A percentile compares a stretch with the other conserved stretches of the same genome.
Conservation (phyloP, 2,888 invertebrate genomes). For the Ornithoptera priamus region DNA sequence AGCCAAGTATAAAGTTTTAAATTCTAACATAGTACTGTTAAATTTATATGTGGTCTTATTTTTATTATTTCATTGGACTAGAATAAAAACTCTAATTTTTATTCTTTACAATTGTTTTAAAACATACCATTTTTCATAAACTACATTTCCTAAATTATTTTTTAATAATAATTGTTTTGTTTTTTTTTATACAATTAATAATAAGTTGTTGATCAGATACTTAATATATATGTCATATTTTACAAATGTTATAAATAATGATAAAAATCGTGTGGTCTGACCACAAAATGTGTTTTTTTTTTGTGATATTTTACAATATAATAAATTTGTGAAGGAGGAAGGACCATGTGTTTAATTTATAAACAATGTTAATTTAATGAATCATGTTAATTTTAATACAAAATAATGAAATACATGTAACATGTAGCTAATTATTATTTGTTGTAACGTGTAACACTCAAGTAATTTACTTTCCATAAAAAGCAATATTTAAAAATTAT, state of each 20-base stretch:
- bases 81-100: too few species aligned
- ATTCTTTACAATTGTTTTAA: too few species aligned
- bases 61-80: too few species aligned
- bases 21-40: too few species aligned
- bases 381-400: background rate
- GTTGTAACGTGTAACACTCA: background rate
- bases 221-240: background rate
- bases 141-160: background rate
- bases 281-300: background rate
- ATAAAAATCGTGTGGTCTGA: background rate
- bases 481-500: too few species aligned
- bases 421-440: too few species aligned
- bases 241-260: background rate
- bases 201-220: too few species aligned
- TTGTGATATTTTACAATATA: conserved; percentile 12
- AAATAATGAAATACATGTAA: too few species aligned
- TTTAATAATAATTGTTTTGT: background rate
- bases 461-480: too few species aligned
- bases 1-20: background rate
- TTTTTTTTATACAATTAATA: too few species aligned
- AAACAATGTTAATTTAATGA: background rate
- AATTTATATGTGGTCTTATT: too few species aligned
- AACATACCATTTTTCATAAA: too few species aligned
- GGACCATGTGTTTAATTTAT: background rate
- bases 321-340: background rate